Percentiles rank a stretch among this genome's conserved stretches.
Conservation (phyloP, 2,888 invertebrate species). For the Seladonia tumulorum region DNA sequence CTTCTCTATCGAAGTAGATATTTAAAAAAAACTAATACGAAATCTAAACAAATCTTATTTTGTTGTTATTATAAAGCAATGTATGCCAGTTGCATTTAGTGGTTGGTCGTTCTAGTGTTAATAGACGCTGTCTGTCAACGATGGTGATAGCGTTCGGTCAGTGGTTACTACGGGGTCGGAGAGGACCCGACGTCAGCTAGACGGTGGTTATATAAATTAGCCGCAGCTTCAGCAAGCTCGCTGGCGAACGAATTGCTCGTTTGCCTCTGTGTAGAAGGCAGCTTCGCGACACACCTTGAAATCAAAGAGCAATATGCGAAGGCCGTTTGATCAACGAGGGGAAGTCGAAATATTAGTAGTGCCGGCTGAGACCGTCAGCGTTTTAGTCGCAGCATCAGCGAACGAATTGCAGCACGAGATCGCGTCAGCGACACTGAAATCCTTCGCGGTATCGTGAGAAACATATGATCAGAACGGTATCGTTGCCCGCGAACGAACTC, state of each 20-base stretch:
- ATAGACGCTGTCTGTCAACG: neutral
- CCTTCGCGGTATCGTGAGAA: conserved; percentile 33
- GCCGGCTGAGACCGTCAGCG: conserved; percentile 51
- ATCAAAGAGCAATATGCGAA: conserved; percentile 38
- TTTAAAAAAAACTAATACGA: too few species aligned
- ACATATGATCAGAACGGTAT: conserved; percentile 9
- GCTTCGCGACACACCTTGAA: conserved; percentile 25
- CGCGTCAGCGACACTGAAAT: conserved; percentile 23
- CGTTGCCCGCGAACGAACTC: neutral
- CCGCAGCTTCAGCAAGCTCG: neutral
- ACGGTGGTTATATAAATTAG: neutral
- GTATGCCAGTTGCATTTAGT: too few species aligned
- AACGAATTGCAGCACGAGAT: conserved; percentile 34
- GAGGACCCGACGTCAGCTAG: neutral
- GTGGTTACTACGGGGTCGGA: neutral
- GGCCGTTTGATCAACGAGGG: conserved; percentile 43
- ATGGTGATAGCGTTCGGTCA: neutral
- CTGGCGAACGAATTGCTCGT: neutral
- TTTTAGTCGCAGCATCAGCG: conserved; percentile 55
- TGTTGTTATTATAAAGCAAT: too few species aligned
- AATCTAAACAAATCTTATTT: too few species aligned
- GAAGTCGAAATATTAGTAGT: conserved; percentile 58
- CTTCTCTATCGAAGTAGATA: too few species aligned
- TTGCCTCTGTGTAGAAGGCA: neutral
- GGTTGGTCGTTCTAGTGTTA: too few species aligned